phyloP scores from a whole-genome alignment of 2,113 vertebrate genomes.

The Equus quagga region DNA sequence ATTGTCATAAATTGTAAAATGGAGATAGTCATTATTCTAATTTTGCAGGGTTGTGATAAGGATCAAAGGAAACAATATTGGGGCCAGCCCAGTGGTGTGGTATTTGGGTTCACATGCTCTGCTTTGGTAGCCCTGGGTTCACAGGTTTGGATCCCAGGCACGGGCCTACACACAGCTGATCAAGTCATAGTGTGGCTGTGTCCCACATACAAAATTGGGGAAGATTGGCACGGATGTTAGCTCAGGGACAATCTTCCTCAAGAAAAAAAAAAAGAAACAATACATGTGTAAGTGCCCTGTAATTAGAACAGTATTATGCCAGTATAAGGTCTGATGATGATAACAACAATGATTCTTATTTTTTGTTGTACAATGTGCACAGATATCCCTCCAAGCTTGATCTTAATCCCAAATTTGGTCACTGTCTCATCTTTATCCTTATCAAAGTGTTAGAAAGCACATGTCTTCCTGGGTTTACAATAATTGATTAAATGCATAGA shows the following conservation, averaged over 20 bases:
- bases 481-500: neutral
- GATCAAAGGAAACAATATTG: neutral
- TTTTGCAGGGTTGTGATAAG: neutral
- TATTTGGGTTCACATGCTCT: too few relatives aligned
- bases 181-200: too few relatives aligned
- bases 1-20: constrained; percentile 23
- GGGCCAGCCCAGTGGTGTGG: too few relatives aligned
- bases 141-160: too few relatives aligned
- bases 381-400: neutral
- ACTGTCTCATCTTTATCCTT: neutral
- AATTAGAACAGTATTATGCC: constrained; percentile 19
- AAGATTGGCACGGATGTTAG: too few relatives aligned
- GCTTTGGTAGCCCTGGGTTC: too few relatives aligned
- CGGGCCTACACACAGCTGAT: too few relatives aligned
- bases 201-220: too few relatives aligned
- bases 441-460: neutral
- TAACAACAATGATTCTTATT: neutral
- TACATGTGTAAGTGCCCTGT: neutral
- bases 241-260: too few relatives aligned
- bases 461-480: neutral
- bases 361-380: neutral
- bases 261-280: neutral
- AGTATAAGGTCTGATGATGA: neutral
- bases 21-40: constrained; percentile 8
- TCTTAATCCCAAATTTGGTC: neutral